Conservation (phyloP, 1,140 invertebrate genomes). For the Choristoneura fumiferana region DNA sequence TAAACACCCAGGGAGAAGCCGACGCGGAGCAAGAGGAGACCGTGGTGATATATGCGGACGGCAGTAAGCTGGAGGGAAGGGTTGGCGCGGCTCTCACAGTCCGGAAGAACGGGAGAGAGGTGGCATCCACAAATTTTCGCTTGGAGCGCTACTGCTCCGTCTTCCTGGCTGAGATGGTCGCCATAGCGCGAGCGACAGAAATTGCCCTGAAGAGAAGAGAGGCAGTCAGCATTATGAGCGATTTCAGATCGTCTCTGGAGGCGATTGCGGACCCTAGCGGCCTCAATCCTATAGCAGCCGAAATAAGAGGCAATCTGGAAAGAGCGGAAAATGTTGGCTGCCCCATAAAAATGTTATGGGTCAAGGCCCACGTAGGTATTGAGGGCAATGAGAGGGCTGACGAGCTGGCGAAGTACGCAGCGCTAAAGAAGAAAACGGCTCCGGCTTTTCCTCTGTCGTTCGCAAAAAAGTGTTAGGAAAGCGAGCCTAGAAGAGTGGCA, state of each 20-base stretch:
- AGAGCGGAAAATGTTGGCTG: too few species aligned
- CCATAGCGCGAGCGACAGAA: neutral
- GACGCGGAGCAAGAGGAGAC: neutral
- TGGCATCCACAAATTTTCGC: neutral
- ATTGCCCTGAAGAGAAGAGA: neutral
- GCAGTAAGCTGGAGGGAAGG: neutral
- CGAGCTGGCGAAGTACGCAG: constrained; percentile 17
- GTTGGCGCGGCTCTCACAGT: neutral
- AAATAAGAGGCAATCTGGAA: too few species aligned
- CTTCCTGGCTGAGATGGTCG: neutral
- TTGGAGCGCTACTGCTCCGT: neutral
- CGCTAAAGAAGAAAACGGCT: neutral
- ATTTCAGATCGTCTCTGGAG: neutral
- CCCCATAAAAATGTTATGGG: constrained; percentile 6
- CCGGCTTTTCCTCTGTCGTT: neutral
- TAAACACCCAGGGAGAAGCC: neutral
- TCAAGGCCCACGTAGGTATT: constrained; percentile 6
- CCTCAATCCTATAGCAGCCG: too few species aligned
- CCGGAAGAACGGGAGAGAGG: neutral
- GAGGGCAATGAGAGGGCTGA: constrained; percentile 19
- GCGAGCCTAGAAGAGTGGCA: neutral
- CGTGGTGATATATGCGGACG: neutral
- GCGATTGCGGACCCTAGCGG: neutral
- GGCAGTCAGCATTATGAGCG: neutral
- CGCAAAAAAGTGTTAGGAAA: neutral